Evolutionary conservation across 2,888 invertebrate genomes (phyloP), one percentile per base, ranked within the genome.

Genomic region (Leptinotarsa peninsularis): DNA sequence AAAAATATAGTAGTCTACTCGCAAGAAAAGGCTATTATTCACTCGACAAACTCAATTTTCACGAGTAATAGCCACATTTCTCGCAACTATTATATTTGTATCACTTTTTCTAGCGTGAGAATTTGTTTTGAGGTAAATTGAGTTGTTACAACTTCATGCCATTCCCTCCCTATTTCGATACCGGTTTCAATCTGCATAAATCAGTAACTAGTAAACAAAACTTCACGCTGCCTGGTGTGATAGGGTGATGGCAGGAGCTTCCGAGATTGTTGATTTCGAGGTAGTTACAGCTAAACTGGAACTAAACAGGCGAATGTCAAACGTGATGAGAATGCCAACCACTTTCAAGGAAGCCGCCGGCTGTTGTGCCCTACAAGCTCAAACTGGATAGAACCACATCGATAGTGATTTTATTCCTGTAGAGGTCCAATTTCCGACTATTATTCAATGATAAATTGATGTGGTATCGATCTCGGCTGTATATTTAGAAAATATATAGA

Each of bases 261-360:
- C 81, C 75, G 80, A 82, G 83, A 83, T 82, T 82, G 82, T 83
- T 81, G 81, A 82, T 82, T 83, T 82, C 75, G 78, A 77, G 78
- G 77, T 79, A 81, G 81, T 73, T 76, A 73, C 82, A 79, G 79
- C 80, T 81, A 81, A 83, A 82, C 81, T 82, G 79, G 81, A 80
- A 76, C 82, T 82, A 84, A 83, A 84, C 81, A 84, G 82, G 80
- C 81, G 82, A 81, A 81, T 82, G 83, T 81, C 81, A 83, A 81
- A 82, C 84, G 84, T 84, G 84, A 81, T 78, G 74, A 66, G 83
- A 82, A 82, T 83, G 74, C 78, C 77, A 81, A 84, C 79, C 72
- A 78, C 80, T 77, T 76, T 80, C 78, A 80, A 74, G 68, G 63
- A 54, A 66, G 74, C 67, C 58, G 71, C 70, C 71, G 70, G 74